Conservation (phyloP, 2,113 vertebrate species). For the Struthio camelus region DNA sequence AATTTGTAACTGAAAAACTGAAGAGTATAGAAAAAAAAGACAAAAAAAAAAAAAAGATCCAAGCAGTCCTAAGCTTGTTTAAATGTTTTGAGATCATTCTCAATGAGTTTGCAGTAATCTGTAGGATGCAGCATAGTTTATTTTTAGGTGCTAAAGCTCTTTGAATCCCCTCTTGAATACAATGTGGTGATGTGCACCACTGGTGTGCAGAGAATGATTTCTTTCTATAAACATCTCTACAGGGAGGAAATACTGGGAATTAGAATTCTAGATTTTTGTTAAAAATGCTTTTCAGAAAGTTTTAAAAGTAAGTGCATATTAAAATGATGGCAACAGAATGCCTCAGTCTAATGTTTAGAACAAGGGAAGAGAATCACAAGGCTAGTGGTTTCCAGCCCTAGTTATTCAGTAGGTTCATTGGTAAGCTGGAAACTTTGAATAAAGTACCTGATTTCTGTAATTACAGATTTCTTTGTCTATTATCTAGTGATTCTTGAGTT, state of each 20-base stretch:
- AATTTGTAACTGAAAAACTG: not conserved
- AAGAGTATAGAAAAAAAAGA: not conserved
- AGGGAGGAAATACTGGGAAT: not conserved
- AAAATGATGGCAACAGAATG: not conserved
- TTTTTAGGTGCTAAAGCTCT: not conserved
- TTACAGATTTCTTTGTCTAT: not conserved
- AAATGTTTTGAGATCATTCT: not conserved
- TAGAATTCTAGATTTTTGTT: not conserved
- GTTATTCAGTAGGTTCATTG: not conserved
- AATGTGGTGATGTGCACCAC: not conserved
- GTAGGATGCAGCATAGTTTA: not conserved
- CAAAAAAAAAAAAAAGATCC: not conserved
- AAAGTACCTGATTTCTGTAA: not conserved
- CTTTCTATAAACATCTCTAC: not conserved
- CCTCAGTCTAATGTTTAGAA: not conserved
- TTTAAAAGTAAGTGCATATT: not conserved
- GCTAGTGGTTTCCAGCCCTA: not conserved
- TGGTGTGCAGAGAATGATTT: not conserved
- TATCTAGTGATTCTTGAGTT: not conserved
- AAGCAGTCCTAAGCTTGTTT: not conserved
- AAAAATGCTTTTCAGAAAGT: not conserved
- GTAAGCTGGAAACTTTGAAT: not conserved
- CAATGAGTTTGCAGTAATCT: not conserved
- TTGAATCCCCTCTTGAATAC: not conserved
- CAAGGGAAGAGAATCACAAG: not conserved